Evolutionary conservation across 2,888 invertebrate species (phyloP), one percentile per base, ranked within the genome.

Genomic region (Dione vanillae): DNA sequence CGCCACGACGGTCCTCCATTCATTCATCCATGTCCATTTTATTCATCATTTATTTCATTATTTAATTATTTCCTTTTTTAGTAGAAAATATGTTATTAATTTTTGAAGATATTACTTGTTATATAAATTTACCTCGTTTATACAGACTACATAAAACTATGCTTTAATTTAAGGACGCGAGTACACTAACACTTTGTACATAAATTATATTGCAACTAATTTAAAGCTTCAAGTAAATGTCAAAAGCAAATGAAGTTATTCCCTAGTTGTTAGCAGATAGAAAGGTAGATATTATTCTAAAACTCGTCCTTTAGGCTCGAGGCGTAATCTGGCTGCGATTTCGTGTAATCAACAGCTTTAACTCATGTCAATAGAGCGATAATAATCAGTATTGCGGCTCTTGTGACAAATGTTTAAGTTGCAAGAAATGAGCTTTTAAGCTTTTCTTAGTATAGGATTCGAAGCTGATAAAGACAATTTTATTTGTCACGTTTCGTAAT

Each of bases 291-390:
- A 65, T 58, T 58, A 49, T 65, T 65, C 62, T 54, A 43, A 51
- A 68, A 71, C 65, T 68, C 68, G 71, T 71, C 73, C 67, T 71
- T 67, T 67, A 73, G 70, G 70, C 71, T 71, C 61, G 68, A 66
- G 71, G 71, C 67, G 59, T 64, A 73, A 74, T 70, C 70, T 70
- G 70, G 68, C 69, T 66, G 62, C 68, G 70, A 73, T 76, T 74
- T 73, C 41, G 58, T 76, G 70, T 76, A 74, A 76, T 74, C 73
- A 74, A 65, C 71, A 69, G 71, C 70, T 65, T 73, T 76, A 76
- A 73, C 69, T 73, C 73, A 71, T 74, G 73, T 71, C 70, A 72
- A 76, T 76, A 66, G 69, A 61, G 65, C 65, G 73, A 76, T 76
- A 73, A 70, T 74, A 72, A 71, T 71, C 68, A 67, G 69, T 73